Percentiles rank a stretch among this genome's conserved stretches.
phyloP scores from a whole-genome alignment of 2,797 vertebrate genomes.

The Morelia viridis region DNA sequence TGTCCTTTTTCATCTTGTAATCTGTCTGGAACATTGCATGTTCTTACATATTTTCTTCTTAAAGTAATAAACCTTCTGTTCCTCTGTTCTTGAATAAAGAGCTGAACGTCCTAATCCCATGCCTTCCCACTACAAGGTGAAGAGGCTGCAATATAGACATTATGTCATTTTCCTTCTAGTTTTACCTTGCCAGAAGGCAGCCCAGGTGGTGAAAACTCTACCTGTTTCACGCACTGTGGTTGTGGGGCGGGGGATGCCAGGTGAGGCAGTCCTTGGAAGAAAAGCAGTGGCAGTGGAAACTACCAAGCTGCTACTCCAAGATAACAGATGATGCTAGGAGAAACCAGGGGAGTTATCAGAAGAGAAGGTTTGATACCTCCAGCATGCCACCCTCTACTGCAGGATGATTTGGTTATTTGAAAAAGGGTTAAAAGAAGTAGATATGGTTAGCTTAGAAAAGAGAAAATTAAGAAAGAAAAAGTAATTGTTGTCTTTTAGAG shows the following conservation, averaged over 20 bases:
- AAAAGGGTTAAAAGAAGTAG: neutral
- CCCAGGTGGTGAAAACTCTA: neutral
- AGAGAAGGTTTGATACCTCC: neutral
- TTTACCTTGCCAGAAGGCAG: neutral
- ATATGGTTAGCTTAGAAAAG: neutral
- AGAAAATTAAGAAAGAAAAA: neutral
- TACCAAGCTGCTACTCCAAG: neutral
- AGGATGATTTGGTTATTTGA: neutral
- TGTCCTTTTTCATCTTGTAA: neutral
- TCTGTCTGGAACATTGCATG: neutral
- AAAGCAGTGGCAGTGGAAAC: neutral
- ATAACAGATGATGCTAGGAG: neutral
- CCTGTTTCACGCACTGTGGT: neutral
- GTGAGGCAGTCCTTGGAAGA: neutral
- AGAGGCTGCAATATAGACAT: neutral
- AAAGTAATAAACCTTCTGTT: neutral
- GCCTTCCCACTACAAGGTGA: neutral
- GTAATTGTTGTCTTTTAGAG: neutral
- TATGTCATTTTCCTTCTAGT: neutral
- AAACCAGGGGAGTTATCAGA: neutral
- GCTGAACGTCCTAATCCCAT: neutral
- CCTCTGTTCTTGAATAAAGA: neutral
- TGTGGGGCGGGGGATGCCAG: neutral
- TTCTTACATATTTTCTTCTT: neutral
- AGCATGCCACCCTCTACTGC: neutral